phyloP scores from a whole-genome alignment of 2,888 invertebrate species.

The Phasia obesa region DNA sequence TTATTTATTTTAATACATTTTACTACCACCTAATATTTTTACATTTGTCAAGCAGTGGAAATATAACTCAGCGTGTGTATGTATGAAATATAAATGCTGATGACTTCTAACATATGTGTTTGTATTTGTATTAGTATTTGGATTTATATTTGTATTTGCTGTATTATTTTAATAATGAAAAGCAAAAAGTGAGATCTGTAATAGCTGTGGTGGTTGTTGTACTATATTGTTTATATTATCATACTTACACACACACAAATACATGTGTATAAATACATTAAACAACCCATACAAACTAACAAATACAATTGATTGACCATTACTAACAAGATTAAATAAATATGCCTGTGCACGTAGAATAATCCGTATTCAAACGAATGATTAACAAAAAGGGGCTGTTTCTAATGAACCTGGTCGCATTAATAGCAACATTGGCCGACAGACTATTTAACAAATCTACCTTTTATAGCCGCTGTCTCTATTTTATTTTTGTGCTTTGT shows the following conservation, averaged over 20 bases:
- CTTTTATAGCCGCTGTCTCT: neutral
- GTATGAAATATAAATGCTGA: conserved; percentile 22
- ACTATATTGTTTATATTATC: conserved; percentile 10
- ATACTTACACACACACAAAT: neutral
- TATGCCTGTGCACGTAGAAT: conserved; percentile 56
- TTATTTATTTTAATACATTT: neutral
- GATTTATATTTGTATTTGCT: conserved; percentile 38
- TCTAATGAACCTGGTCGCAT: conserved; percentile 35
- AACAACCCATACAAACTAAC: conserved; percentile 41
- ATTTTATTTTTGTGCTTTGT: conserved; percentile 8
- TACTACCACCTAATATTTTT: conserved; percentile 21
- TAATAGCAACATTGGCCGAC: neutral
- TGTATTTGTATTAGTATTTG: conserved; percentile 29
- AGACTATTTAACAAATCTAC: conserved; percentile 39
- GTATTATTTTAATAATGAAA: conserved; percentile 55
- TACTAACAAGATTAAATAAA: conserved; percentile 70
- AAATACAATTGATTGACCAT: conserved; percentile 69
- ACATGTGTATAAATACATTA: neutral
- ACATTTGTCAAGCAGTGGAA: neutral
- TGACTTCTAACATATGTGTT: conserved; percentile 66
- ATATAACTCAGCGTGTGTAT: neutral
- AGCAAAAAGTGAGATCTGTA: conserved; percentile 35
- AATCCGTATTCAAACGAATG: conserved; percentile 48
- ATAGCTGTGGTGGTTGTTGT: conserved; percentile 19
- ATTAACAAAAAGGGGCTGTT: conserved; percentile 46